phyloP scores from a whole-genome alignment of 2,888 invertebrate species.

The Mongoloraphidia duomilia region DNA sequence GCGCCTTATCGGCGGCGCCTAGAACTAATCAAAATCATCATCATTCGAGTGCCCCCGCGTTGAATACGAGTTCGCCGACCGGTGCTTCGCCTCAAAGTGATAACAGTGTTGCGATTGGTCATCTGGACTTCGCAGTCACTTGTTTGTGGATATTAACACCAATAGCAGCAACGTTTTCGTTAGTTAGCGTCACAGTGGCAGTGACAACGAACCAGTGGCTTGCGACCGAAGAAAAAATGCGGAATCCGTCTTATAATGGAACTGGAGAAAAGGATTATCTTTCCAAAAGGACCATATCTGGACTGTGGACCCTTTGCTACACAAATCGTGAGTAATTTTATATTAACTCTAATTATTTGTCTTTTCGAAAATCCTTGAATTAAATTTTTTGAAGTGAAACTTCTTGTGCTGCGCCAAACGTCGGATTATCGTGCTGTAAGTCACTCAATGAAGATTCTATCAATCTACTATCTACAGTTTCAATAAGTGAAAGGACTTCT shows the following conservation, averaged over 20 bases:
- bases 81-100: no score
- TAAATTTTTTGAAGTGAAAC: no score
- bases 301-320: slow-evolving; percentile 66
- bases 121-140: slow-evolving; percentile 44
- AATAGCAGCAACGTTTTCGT: slow-evolving; percentile 53
- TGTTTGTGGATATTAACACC: slow-evolving; percentile 48
- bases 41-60: background rate
- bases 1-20: background rate
- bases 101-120: slow-evolving; percentile 20
- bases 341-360: slow-evolving; percentile 6
- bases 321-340: slow-evolving; percentile 54
- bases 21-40: background rate
- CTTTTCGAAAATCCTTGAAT: background rate
- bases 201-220: slow-evolving; percentile 75
- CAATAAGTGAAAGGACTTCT: no score
- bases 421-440: no score
- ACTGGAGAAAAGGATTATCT: slow-evolving; percentile 56
- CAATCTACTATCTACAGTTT: no score
- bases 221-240: slow-evolving; percentile 72
- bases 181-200: slow-evolving; percentile 56
- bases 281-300: slow-evolving; percentile 64
- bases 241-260: slow-evolving; percentile 61
- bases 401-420: no score
- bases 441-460: no score
- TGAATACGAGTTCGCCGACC: no score